These are phyloP conservation scores for Sparidentex hasta DNA, from an alignment of 2,797 vertebrate species.

Conservation along the genomic window DNA sequence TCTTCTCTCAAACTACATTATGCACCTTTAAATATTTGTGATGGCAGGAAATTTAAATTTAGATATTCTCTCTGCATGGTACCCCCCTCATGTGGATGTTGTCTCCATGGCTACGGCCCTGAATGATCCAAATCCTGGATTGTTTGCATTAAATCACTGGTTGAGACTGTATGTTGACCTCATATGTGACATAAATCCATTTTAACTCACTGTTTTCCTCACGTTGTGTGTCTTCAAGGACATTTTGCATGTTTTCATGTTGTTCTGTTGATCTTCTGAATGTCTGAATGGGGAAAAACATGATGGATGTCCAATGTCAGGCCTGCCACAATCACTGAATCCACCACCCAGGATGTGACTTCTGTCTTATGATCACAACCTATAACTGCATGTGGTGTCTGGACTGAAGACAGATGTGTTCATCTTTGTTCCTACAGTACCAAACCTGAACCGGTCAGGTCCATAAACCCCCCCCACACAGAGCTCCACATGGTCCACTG, in stretches of 20 bases:
- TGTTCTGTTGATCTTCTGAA: neutral
- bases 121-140: too few relatives aligned
- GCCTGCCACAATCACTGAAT: neutral
- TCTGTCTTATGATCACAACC: neutral
- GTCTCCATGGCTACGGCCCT: too few relatives aligned
- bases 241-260: neutral
- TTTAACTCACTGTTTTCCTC: too few relatives aligned
- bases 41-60: too few relatives aligned
- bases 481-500: conserved; percentile 10
- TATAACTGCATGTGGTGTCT: neutral
- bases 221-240: neutral
- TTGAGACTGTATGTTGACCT: too few relatives aligned
- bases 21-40: too few relatives aligned
- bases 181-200: neutral
- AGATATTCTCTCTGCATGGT: too few relatives aligned
- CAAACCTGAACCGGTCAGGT: neutral
- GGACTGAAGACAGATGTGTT: neutral
- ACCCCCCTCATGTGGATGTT: too few relatives aligned
- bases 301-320: neutral
- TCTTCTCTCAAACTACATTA: too few relatives aligned
- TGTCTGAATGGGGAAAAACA: neutral
- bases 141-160: neutral
- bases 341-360: neutral
- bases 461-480: neutral
- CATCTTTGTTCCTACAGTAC: neutral